Base-by-base conservation (phyloP, 2,113 vertebrate genomes). In the Muntiacus reevesi region DNA sequence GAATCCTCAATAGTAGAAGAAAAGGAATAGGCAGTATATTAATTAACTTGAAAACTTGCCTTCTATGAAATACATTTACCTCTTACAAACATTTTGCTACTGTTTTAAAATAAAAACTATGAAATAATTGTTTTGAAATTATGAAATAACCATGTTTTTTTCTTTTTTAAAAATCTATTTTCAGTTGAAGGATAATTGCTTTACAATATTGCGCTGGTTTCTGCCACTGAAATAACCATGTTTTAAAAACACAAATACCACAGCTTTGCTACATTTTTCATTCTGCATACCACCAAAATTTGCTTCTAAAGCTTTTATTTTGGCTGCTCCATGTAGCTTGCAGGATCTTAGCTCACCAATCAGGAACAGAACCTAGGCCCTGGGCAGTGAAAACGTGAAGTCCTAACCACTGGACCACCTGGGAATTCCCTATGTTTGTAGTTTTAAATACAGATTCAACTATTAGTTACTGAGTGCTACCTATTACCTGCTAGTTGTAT, bases 371-470 rank as follows among this genome's bases (percentile, higher is more conserved):
- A 81, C 28, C 16, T 5, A 30, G 47, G 78, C 13, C 40, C 71
- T 74, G 21, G 10, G 11, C 76, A 79, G 43, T 47, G 43, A 78
- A 78, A 47, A 43, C 3, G 0, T 2, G 13, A 43, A 78, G 74
- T 47, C 27, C 76, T 79, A 47, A 47, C 76, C 14, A 47, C 43
- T 52, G 30, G 78, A 52, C 78, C 5, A 0, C 45, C 28, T 33
- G 16, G 47, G 16, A 81, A 52, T 33, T 52, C 47, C 47, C 47
- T 81, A 19, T 50, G 47, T 81, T 81, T 81, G 28, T 52, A 57
- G 54, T 87, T 40, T 94, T 88, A 95, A 93, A 88, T 93, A 89
- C 95, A 95, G 91, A 94, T 83, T 93, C 54, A 95, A 81, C n/a
- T 71, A 89, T 57, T 92, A 84, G 78, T 62, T 90, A 95, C 30